Evolutionary conservation across 2,888 invertebrate genomes (phyloP), one percentile per base, ranked within the genome.

Genomic region (Drosophila macrospina): DNA sequence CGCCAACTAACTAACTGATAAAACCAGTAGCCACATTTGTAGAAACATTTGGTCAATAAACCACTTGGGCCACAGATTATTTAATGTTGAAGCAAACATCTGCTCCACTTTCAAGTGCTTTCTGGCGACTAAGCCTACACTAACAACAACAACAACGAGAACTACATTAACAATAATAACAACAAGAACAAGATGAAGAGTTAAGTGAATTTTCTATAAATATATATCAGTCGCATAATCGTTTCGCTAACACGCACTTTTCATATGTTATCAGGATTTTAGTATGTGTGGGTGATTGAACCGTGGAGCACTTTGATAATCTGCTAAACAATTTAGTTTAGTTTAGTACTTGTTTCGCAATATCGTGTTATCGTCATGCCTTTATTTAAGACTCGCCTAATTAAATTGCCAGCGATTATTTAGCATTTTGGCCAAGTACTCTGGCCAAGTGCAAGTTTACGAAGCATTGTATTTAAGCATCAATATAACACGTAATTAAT

Each of bases 401-500:
- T 45, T 39, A 44, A 36, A 4, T 44, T 26, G 24, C 4, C 28
- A 37, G 37, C 26, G 20, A 51, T 51, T 39, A 6, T 36, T 34
- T 34, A 13, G 41, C 52, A 41, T 42, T 57, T 47, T 47, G 56
- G 47, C 13, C 39, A 41, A 30, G 39, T 48, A 16, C 52, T 52
- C 16, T 20, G 20, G 3, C 20, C 20, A 20, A 30, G 28, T 36
- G n/a, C 52, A 47, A 47, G 30, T 47, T 16, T 11, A 47, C 30
- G 24, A 30, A 70, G 60, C 51, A 32, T 13, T 80, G 69, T 72
- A 74, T 72, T 86, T 86, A 72, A 75, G 70, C 78, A 80, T 69
- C 74, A 86, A 78, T 86, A 74, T 75, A 82, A 78, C 86, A 89
- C 86, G 63, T 89, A 83, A 79, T 88, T 86, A 83, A 83, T 86